A percentile compares a stretch with the other conserved stretches of the same genome.
Evolutionary conservation across 2,888 invertebrate species (phyloP).

Genomic region (Amiota mariae): DNA sequence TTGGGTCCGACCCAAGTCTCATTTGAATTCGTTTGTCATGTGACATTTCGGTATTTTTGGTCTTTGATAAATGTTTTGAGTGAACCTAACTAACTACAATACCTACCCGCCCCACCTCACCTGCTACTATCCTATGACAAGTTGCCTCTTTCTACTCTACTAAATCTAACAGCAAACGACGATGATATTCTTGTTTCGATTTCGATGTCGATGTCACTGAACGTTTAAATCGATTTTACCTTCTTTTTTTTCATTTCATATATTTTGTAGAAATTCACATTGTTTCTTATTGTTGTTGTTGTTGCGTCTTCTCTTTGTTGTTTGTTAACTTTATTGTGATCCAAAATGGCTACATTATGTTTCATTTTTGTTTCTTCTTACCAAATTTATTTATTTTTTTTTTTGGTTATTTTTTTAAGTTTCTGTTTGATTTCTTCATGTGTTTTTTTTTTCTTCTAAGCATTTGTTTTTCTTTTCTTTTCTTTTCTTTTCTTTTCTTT

Average conservation of each 20-base stretch:
- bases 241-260: conserved; percentile 42
- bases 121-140: not conserved
- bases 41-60: conserved; percentile 54
- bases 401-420: conserved; percentile 43
- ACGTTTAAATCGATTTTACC: conserved; percentile 64
- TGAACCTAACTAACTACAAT: not conserved
- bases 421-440: conserved; percentile 18
- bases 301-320: conserved; percentile 44
- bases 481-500: conserved; percentile 26
- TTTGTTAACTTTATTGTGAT: conserved; percentile 60
- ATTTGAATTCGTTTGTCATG: conserved; percentile 67
- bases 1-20: conserved; percentile 47
- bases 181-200: too few relatives aligned
- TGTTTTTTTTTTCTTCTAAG: conserved; percentile 1
- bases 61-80: conserved; percentile 51
- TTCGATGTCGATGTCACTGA: conserved; percentile 50
- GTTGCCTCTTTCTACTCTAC: not conserved
- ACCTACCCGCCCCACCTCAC: not conserved
- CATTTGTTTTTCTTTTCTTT: conserved; percentile 10
- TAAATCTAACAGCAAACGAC: too few relatives aligned
- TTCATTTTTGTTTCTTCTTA: conserved; percentile 38
- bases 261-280: not conserved
- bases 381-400: conserved; percentile 36
- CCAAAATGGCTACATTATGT: conserved; percentile 68
- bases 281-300: conserved; percentile 35